Conservation (phyloP, 2,797 vertebrate species). For the Phrynocephalus guinanensis region DNA sequence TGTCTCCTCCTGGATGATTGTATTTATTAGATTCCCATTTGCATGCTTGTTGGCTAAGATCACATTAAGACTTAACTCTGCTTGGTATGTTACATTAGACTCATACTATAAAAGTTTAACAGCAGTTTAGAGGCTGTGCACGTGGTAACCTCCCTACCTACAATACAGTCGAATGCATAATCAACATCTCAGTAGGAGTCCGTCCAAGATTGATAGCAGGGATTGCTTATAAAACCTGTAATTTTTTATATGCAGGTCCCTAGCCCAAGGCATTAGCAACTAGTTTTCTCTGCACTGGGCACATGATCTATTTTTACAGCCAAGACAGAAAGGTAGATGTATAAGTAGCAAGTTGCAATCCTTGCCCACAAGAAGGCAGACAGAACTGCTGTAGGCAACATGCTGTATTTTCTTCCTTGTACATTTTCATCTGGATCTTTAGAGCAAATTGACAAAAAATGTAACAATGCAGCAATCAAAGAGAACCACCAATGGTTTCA, state of each 20-base stretch:
- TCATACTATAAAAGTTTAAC: constrained; percentile 50
- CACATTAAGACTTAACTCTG: constrained; percentile 52
- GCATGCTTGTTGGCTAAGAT: constrained; percentile 55
- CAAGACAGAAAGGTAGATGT: background rate
- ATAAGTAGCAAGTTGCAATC: background rate
- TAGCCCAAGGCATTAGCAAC: background rate
- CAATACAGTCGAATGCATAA: background rate
- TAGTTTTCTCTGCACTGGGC: background rate
- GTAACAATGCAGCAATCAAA: background rate
- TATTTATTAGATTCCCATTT: constrained; percentile 42
- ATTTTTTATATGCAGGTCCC: constrained; percentile 10
- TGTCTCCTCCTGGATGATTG: constrained; percentile 32
- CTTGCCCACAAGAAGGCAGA: background rate
- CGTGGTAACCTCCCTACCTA: background rate
- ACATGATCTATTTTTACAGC: constrained; percentile 3
- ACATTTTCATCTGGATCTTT: background rate
- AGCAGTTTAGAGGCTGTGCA: constrained; percentile 3
- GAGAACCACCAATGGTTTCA: background rate
- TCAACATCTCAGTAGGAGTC: constrained; percentile 5
- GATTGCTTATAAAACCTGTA: background rate
- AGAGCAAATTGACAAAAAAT: background rate
- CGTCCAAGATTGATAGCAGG: background rate
- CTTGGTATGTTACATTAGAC: constrained; percentile 55
- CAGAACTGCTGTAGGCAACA: background rate
- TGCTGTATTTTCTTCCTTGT: background rate